These are phyloP conservation scores for Hipparchia sbordonii DNA, from an alignment of 2,888 invertebrate genomes.

Conservation along the genomic window DNA sequence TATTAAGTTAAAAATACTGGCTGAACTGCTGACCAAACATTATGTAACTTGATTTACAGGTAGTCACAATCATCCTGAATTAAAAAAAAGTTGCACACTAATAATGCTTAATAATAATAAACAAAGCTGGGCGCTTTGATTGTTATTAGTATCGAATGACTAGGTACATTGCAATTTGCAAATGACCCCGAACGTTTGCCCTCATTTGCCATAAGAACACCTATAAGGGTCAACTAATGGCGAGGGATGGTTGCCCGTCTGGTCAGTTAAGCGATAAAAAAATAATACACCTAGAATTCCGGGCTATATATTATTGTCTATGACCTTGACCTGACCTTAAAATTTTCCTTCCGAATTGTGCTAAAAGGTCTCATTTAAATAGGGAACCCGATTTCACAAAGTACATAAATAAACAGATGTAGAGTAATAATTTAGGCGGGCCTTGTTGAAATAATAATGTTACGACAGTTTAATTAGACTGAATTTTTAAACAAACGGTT, in stretches of 20 bases:
- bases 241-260: neutral
- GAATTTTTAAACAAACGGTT: neutral
- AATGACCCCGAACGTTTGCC: neutral
- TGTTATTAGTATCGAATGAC: too few species aligned
- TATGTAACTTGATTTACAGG: too few species aligned
- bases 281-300: neutral
- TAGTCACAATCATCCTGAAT: too few species aligned
- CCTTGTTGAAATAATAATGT: constrained; percentile 12
- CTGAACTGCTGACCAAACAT: too few species aligned
- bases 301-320: neutral
- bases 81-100: too few species aligned
- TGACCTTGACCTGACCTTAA: constrained; percentile 12
- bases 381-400: constrained; percentile 10
- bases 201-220: neutral
- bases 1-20: too few species aligned
- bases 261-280: neutral
- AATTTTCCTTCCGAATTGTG: constrained; percentile 7
- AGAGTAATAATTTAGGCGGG: neutral
- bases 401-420: constrained; percentile 9
- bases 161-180: too few species aligned
- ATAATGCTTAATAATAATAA: too few species aligned
- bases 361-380: constrained; percentile 17
- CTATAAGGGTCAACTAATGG: constrained; percentile 4
- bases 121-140: too few species aligned
- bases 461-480: neutral